Conservation (phyloP, 2,113 vertebrate genomes). For the Ammodytes dubius region DNA sequence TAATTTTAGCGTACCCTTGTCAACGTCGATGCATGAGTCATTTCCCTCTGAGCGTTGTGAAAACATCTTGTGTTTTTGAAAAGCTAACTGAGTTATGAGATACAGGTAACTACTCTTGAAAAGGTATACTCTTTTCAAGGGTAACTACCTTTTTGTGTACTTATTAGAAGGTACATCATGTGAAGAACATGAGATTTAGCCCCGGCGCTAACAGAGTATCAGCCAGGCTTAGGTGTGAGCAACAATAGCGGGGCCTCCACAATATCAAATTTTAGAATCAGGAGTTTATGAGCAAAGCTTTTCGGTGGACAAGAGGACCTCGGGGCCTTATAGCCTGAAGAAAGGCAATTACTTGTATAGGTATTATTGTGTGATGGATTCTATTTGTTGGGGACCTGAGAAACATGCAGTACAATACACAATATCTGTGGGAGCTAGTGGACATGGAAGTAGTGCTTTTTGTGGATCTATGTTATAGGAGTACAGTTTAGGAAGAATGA, state of each 20-base stretch:
- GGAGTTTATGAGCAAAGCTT: slow-evolving; percentile 85
- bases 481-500: slow-evolving; percentile 10
- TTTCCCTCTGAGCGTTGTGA: slow-evolving; percentile 71
- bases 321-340: slow-evolving; percentile 82
- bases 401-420: slow-evolving; percentile 77
- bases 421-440: slow-evolving; percentile 51
- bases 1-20: slow-evolving; percentile 29
- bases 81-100: slow-evolving; percentile 80
- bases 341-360: slow-evolving; percentile 86
- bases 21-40: slow-evolving; percentile 58
- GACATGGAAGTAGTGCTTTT: slow-evolving; percentile 29
- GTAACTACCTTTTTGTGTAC: too few relatives aligned
- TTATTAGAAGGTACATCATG: too few relatives aligned
- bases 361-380: slow-evolving; percentile 85
- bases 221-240: slow-evolving; percentile 63
- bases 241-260: slow-evolving; percentile 74
- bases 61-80: slow-evolving; percentile 79
- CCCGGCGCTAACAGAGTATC: slow-evolving; percentile 65
- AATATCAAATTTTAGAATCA: slow-evolving; percentile 85
- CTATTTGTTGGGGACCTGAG: slow-evolving; percentile 80
- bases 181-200: slow-evolving; percentile 82
- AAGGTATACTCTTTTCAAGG: too few relatives aligned
- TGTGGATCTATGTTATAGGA: slow-evolving; percentile 36
- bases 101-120: too few relatives aligned
- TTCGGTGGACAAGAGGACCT: slow-evolving; percentile 81